phyloP scores from a whole-genome alignment of 1,140 invertebrate genomes.

The Caenorhabditis briggsae region DNA sequence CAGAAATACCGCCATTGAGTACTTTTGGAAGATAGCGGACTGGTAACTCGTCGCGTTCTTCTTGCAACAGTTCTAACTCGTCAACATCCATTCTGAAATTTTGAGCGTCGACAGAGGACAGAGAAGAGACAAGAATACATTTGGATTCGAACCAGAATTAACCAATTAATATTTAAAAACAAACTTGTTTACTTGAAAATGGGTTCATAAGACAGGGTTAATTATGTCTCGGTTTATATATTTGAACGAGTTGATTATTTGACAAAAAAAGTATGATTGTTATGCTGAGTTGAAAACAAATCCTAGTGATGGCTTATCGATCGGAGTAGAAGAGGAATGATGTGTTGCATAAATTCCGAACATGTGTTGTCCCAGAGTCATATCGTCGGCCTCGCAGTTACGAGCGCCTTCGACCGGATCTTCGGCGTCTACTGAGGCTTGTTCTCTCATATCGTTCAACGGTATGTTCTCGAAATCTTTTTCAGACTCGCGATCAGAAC shows the following conservation, averaged over 20 bases:
- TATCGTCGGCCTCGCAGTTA: neutral
- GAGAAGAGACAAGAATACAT: too few relatives aligned
- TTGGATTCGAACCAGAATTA: too few relatives aligned
- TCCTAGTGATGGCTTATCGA: conserved; percentile 12
- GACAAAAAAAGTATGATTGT: neutral
- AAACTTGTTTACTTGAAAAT: neutral
- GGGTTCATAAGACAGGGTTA: neutral
- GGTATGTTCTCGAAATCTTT: conserved; percentile 31
- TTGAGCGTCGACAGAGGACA: too few relatives aligned
- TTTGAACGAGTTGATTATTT: neutral
- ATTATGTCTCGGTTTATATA: neutral
- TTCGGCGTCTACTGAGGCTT: neutral
- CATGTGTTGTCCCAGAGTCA: conserved; percentile 41
- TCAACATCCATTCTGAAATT: conserved; percentile 53
- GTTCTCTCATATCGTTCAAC: neutral
- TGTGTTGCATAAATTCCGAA: conserved; percentile 33
- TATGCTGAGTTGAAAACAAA: conserved; percentile 24
- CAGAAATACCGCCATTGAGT: conserved; percentile 88
- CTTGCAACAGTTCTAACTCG: conserved; percentile 35
- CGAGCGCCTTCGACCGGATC: neutral
- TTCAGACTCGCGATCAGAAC: neutral
- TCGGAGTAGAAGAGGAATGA: conserved; percentile 23
- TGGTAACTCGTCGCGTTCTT: neutral
- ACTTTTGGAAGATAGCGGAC: conserved; percentile 47
- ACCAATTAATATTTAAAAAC: neutral